Evolutionary conservation across 1,140 invertebrate genomes (phyloP).

Genomic region (Protaetia brevitarsis): DNA sequence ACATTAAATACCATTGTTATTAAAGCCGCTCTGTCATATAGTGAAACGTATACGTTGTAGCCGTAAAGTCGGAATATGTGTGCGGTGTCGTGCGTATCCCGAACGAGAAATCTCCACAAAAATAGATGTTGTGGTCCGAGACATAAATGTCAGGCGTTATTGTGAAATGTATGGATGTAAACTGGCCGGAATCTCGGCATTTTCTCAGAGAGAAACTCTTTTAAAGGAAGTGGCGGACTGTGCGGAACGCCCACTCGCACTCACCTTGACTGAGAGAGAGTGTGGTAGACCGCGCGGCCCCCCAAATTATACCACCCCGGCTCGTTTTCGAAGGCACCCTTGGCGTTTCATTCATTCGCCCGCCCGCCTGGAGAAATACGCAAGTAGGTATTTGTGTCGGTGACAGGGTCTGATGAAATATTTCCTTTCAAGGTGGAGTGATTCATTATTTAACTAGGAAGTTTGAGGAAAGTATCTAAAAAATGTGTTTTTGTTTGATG

Average conservation of each 20-base stretch:
- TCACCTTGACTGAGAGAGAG: background rate
- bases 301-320: slow-evolving; percentile 12
- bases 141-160: slow-evolving; percentile 12
- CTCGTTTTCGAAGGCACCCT: too few species aligned
- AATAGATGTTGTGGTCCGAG: slow-evolving; percentile 15
- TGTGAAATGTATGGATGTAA: slow-evolving; percentile 16
- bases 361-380: too few species aligned
- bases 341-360: too few species aligned
- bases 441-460: too few species aligned
- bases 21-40: slow-evolving; percentile 8
- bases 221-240: slow-evolving; percentile 10
- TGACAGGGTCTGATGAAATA: too few species aligned
- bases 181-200: slow-evolving; percentile 1
- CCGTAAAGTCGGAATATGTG: slow-evolving; percentile 10
- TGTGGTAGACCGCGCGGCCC: slow-evolving; percentile 5
- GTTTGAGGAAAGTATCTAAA: too few species aligned
- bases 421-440: too few species aligned
- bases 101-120: slow-evolving; percentile 12
- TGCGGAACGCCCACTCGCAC: slow-evolving; percentile 12
- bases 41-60: background rate
- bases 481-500: too few species aligned
- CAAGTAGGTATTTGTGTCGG: too few species aligned
- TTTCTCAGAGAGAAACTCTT: background rate
- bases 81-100: background rate
- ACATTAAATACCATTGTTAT: slow-evolving; percentile 7